Percentiles rank a stretch among this genome's conserved stretches.
Conservation (phyloP, 2,888 invertebrate species). For the Drosophila rellima region DNA sequence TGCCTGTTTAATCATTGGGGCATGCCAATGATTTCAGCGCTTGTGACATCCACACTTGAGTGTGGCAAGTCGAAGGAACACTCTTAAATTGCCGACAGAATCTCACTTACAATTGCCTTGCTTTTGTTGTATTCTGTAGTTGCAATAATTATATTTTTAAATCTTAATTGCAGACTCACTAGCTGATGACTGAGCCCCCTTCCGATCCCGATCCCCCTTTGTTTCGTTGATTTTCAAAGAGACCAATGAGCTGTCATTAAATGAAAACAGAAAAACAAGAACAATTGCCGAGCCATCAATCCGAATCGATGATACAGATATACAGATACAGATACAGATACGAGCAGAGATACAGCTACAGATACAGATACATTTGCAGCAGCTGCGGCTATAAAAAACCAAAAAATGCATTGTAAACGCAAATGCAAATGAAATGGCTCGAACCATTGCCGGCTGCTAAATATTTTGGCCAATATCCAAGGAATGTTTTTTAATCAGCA, state of each 20-base stretch:
- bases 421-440: conserved; percentile 74
- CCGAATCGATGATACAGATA: conserved; percentile 76
- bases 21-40: conserved; percentile 30
- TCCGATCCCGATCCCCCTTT: conserved; percentile 3
- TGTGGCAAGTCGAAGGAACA: conserved; percentile 15
- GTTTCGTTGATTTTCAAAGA: conserved; percentile 66
- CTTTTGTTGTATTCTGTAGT: conserved; percentile 46
- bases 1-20: conserved; percentile 55
- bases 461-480: conserved; percentile 85
- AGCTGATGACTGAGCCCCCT: conserved; percentile 13
- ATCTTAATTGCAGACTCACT: conserved; percentile 83
- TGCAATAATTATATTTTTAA: conserved; percentile 84
- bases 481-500: conserved; percentile 84
- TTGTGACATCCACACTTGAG: conserved; percentile 15
- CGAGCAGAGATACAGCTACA: conserved; percentile 35
- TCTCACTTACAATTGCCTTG: conserved; percentile 35
- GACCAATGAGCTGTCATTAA: conserved; percentile 84
- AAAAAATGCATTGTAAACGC: conserved; percentile 78
- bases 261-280: conserved; percentile 71
- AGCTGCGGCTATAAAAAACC: conserved; percentile 56
- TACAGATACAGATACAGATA: conserved; percentile 28
- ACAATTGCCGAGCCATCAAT: conserved; percentile 81
- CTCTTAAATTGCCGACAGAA: conserved; percentile 50
- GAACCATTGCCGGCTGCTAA: conserved; percentile 50
- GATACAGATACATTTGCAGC: conserved; percentile 43